Evolutionary conservation across 2,888 invertebrate species (phyloP), one percentile per base, ranked within the genome.

Genomic region (Cerceris ruficornis): DNA sequence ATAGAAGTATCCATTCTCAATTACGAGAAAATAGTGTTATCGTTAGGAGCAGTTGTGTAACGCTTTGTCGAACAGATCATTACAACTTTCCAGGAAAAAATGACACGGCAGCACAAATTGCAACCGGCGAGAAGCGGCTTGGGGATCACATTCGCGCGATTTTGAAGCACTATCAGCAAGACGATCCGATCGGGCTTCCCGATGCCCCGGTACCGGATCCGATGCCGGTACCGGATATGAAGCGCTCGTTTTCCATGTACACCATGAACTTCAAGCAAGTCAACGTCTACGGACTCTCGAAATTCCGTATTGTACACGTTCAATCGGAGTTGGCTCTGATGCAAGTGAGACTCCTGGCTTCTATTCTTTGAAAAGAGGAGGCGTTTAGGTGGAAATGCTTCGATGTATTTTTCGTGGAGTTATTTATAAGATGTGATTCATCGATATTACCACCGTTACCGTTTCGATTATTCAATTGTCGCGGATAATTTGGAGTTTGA

Each of bases 151-250:
- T 97, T 58, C 93, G 95, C 60, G 93, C 94, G 7, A 93, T 97
- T 8, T 89, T 98, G 52, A 95, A 96, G 72, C 97, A 97, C 90
- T 97, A 96, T 92, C 96, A 97, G 91, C 95, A 97, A 88, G 94
- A 95, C 14, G 96, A 97, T 91, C 97, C 97, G 0, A 93, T 96
- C 6, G 97, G 97, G 7, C 90, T 97, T n/a, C 97, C 97, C 0
- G 96, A 96, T 0, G 95, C 95, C 0, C 95, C 95, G 0, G 94
- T 98, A 66, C 96, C 96, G 0, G 97, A 98, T 89, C 98, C 98
- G 0, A 95, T 97, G 93, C 93, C 94, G 0, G 95, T 97, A 39
- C 97, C 97, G 0, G 95, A 96, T 83, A 95, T 96, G 93, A 95
- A 94, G 69, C 95, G 96, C 86, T 95, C 95, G 2, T 94, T 97